These are phyloP conservation scores for Antechinus flavipes DNA, from an alignment of 2,113 vertebrate genomes.

Conservation along the genomic window DNA sequence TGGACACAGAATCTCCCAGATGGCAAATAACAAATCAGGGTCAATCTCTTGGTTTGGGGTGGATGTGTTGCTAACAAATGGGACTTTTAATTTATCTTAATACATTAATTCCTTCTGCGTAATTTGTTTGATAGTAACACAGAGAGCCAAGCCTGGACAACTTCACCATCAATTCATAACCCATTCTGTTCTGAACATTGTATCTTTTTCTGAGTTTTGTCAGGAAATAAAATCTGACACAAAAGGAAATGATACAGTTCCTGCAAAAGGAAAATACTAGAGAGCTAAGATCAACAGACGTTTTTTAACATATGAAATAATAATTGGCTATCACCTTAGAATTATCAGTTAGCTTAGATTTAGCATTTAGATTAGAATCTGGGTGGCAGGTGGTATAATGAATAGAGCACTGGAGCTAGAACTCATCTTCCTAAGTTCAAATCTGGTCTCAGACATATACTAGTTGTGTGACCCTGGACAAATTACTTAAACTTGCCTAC, in stretches of 20 bases:
- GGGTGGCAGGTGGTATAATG: neutral
- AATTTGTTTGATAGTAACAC: conserved; percentile 55
- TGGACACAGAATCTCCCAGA: neutral
- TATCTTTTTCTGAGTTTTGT: conserved; percentile 2
- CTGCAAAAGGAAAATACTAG: neutral
- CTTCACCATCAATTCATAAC: conserved; percentile 52
- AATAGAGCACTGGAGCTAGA: neutral
- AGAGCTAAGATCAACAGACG: neutral
- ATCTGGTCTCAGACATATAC: neutral
- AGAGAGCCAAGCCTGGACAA: conserved; percentile 44
- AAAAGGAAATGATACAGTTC: neutral
- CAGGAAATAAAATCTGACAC: conserved; percentile 22
- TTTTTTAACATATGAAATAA: neutral
- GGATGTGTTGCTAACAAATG: conserved; percentile 54
- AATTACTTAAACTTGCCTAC: neutral
- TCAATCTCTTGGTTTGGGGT: neutral
- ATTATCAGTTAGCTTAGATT: neutral
- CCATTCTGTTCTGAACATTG: conserved; percentile 26
- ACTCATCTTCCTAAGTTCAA: neutral
- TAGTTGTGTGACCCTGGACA: neutral
- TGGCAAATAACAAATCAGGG: neutral
- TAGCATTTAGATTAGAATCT: neutral
- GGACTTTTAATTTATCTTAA: conserved; percentile 25
- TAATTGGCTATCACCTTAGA: neutral
- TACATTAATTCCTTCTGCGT: conserved; percentile 17